These are phyloP conservation scores for Aethina tumida DNA, from an alignment of 1,140 invertebrate genomes.

Conservation along the genomic window DNA sequence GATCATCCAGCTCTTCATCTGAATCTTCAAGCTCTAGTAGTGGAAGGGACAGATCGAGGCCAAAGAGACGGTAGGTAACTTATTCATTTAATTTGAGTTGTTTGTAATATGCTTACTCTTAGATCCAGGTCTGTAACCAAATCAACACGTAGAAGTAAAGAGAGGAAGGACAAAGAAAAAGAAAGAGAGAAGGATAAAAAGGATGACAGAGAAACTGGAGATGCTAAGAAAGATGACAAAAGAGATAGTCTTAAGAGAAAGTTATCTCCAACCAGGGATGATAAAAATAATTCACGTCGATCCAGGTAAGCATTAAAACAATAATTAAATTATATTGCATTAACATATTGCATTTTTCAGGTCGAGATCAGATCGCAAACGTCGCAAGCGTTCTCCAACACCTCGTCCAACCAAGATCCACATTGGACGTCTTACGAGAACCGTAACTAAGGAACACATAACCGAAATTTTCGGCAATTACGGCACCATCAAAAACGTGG, in stretches of 20 bases:
- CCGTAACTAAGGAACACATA: constrained; percentile 89
- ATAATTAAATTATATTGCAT: neutral
- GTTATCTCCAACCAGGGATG: constrained; percentile 36
- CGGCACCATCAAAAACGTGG: constrained; percentile 81
- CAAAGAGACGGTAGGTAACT: constrained; percentile 45
- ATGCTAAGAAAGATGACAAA: constrained; percentile 41
- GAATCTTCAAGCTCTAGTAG: constrained; percentile 45
- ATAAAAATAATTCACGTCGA: constrained; percentile 47
- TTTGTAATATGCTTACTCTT: constrained; percentile 9
- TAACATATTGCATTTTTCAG: constrained; percentile 14
- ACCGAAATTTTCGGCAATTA: constrained; percentile 92
- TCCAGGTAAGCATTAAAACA: constrained; percentile 37
- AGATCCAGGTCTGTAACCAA: constrained; percentile 31
- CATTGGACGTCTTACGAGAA: constrained; percentile 82
- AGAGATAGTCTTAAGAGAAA: constrained; percentile 38
- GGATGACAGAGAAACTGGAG: constrained; percentile 43
- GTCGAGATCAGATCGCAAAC: constrained; percentile 44
- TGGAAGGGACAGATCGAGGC: constrained; percentile 45
- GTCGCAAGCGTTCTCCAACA: constrained; percentile 71
- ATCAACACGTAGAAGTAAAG: constrained; percentile 36
- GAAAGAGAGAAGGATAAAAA: constrained; percentile 36
- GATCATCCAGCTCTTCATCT: constrained; percentile 60
- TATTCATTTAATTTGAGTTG: constrained; percentile 10
- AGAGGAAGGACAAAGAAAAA: constrained; percentile 42
- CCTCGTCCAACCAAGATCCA: constrained; percentile 86